Evolutionary conservation across 2,113 vertebrate species (phyloP).

Genomic region (Gorsachius goisagi): DNA sequence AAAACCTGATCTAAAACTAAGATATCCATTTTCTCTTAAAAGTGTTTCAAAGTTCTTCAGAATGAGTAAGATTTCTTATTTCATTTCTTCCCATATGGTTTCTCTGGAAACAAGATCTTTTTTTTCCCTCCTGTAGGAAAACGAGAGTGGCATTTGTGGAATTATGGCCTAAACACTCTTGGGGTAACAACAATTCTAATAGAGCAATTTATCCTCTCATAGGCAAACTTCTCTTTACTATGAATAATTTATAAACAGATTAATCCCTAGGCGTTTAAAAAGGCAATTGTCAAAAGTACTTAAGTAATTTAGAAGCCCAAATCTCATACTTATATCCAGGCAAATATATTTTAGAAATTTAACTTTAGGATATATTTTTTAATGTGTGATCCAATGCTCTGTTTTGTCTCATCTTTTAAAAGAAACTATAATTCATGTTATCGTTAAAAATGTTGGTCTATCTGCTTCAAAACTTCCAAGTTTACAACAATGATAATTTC

Average conservation of each 20-base stretch:
- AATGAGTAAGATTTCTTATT: neutral
- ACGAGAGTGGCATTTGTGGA: neutral
- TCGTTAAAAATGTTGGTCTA: neutral
- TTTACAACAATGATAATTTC: neutral
- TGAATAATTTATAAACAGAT: neutral
- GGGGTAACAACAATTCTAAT: neutral
- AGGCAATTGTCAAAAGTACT: neutral
- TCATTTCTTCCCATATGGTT: neutral
- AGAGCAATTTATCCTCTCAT: neutral
- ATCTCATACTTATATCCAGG: neutral
- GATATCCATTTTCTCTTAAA: neutral
- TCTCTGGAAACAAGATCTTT: neutral
- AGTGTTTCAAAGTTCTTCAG: neutral
- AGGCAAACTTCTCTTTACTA: neutral
- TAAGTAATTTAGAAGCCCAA: neutral
- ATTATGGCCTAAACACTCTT: neutral
- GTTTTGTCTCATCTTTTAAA: neutral
- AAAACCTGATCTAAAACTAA: neutral
- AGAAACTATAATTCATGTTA: neutral
- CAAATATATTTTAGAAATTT: neutral
- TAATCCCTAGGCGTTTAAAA: neutral
- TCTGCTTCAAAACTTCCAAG: neutral
- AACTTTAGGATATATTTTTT: neutral
- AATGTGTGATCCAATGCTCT: neutral
- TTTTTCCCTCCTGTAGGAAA: neutral